Base-by-base conservation (phyloP, 37 sponge, comb jelly and placozoan species). In the Mnemiopsis leidyi region DNA sequence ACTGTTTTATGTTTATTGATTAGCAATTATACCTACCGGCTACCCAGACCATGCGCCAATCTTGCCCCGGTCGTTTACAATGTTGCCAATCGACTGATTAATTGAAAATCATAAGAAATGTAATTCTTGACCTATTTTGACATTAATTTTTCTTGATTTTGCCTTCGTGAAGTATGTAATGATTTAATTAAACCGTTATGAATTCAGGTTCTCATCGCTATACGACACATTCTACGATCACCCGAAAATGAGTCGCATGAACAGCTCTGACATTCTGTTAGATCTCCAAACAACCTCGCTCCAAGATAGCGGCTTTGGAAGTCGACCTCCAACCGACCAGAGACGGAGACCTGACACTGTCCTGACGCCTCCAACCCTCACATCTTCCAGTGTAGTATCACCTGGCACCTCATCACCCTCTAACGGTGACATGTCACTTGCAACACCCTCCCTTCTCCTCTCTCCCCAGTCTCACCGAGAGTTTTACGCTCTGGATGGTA, bases 211-310 rank as follows among this genome's bases (percentile, higher is more conserved):
- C 35, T 77, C 79, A 33, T 77, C 79, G 21, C 18, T 77, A 32
- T 77, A 77, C 79, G 79, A 77, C 35, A 77, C 79, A 5, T 77
- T 77, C 36, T 77, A 77, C 79, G 79, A 77, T 20, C 79, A 77
- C 36, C 79, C 79, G 5, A 77, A 77, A 77, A 33, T 77, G 36
- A 77, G 79, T 32, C 30, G 20, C 30, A 77, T 34, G 79, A 77
- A 26, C 36, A 31, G 79, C 36, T 77, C 79, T 1, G 79, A 77
- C 32, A 21, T 77, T 2, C 3, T 77, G 36, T 36, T 77, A 13
- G 79, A 77, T 18, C 61, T 48, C 61, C 61, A 48, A 48, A 48
- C 5, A 5, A 48, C 61, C 61, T 48, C 61, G 13, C 61, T 48
- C 13, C 61, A 48, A 48, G 61, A 48, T 13, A 48, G 61, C 61